Base-by-base conservation (phyloP, 2,797 vertebrate species). In the Anguilla megastoma region DNA sequence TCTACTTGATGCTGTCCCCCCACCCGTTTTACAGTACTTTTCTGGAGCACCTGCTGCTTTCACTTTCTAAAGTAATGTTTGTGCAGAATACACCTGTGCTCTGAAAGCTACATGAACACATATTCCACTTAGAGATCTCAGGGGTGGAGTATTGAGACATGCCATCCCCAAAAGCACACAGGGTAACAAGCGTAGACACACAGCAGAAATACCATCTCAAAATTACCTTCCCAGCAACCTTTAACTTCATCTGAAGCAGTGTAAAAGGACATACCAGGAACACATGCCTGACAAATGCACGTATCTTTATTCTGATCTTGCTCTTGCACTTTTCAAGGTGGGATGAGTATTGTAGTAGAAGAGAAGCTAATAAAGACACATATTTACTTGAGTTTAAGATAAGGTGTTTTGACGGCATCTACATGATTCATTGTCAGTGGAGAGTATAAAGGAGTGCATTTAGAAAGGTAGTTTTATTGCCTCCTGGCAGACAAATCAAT, bases 71-170 rank as follows among this genome's bases (percentile, higher is more conserved):
- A 86, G 54, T 63, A 33, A 41, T 16, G 50, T 52, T 52, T 52
- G 50, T 52, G 50, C 18, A 63, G 56, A 6, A 82, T 85, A 16
- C 0, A 21, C 6, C 36, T 24, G 45, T 16, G 24, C 56, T 54
- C 86, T 33, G 86, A 56, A 41, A 63, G 86, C 54, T 24, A 54
- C 24, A n/a, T 6, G 71, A 85, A 79, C 14, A 86, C 16, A 60
- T 84, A 84, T 52, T 76, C n/a, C 56, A 63, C 80, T 86, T 84
- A 90, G 69, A 76, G 85, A 88, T 84, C 48, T n/a, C 54, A 87
- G n/a, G 54, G 58, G 82, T 69, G n/a, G 45, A 85, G 52, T 5
- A n/a, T 16, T 5, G 36, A 36, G 36, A 69, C 2, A 21, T 30
- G 33, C 24, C 16, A 30, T n/a, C 45, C 33, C 76, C 63, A 85